Percentiles rank a stretch among this genome's conserved stretches.
Evolutionary conservation across 1,140 invertebrate genomes (phyloP).

Genomic region (Arctopsyche grandis): DNA sequence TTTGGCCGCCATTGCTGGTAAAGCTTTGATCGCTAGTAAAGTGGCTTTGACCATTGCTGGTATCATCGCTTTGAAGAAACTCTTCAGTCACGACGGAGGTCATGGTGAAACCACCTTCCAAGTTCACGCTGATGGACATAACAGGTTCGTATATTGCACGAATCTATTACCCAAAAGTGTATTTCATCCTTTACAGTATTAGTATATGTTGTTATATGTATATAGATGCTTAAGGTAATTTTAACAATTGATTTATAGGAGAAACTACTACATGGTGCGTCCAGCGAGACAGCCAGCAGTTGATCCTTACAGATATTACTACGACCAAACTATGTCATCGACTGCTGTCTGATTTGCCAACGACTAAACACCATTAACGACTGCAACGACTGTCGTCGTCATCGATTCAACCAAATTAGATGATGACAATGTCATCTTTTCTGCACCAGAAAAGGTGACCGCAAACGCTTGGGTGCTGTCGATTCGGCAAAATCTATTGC

Average conservation of each 20-base stretch:
- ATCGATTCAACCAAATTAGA: conserved; percentile 57
- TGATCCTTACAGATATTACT: conserved; percentile 69
- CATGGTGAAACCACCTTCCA: conserved; percentile 71
- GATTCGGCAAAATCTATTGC: conserved; percentile 34
- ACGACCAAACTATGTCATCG: conserved; percentile 67
- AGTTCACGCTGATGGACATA: conserved; percentile 72
- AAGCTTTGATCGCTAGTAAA: conserved; percentile 75
- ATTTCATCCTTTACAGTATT: neutral
- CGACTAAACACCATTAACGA: conserved; percentile 47
- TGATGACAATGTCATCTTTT: conserved; percentile 56
- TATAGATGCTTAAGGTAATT: neutral
- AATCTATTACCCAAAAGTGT: too few relatives aligned
- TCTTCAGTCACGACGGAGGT: conserved; percentile 71
- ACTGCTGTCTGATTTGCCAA: conserved; percentile 44
- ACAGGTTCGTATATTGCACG: conserved; percentile 63
- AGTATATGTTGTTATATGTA: conserved; percentile 2
- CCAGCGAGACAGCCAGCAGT: conserved; percentile 61
- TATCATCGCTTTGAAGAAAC: conserved; percentile 75
- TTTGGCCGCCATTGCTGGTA: conserved; percentile 72
- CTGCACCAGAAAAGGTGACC: conserved; percentile 37
- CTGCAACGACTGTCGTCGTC: conserved; percentile 59
- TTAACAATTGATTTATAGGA: conserved; percentile 61
- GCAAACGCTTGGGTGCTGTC: conserved; percentile 40
- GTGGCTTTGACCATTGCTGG: conserved; percentile 75
- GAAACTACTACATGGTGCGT: conserved; percentile 70